These are phyloP conservation scores for Montipora capitata DNA, from an alignment of 92 coral and sea anemone species.

Conservation along the genomic window DNA sequence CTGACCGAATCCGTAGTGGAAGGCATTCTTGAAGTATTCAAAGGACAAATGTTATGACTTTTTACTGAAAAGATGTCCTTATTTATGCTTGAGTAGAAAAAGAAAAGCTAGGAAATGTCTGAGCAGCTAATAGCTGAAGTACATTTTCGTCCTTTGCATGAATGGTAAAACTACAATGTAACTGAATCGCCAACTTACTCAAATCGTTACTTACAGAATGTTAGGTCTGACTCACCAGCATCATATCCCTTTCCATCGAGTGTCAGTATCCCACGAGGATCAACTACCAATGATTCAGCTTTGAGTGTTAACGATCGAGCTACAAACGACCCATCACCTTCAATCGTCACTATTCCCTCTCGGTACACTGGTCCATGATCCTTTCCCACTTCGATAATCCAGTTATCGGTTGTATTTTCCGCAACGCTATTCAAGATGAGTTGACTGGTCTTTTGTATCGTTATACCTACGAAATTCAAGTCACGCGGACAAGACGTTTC, in stretches of 20 bases:
- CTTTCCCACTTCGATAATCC: constrained; percentile 78
- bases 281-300: constrained; percentile 86
- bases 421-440: constrained; percentile 76
- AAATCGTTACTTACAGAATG: not conserved
- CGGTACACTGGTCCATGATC: constrained; percentile 92
- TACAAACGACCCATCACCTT: constrained; percentile 88
- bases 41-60: too few species aligned
- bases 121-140: too few species aligned
- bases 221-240: constrained; percentile 77
- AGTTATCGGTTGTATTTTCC: constrained; percentile 82
- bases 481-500: constrained; percentile 81
- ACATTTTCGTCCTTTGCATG: not conserved
- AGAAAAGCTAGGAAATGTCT: too few species aligned
- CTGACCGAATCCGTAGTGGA: too few species aligned
- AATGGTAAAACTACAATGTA: too few species aligned
- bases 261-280: constrained; percentile 79
- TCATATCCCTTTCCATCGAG: constrained; percentile 86
- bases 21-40: too few species aligned
- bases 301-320: constrained; percentile 78
- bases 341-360: constrained; percentile 91
- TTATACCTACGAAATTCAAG: constrained; percentile 94
- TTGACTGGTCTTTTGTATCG: constrained; percentile 93
- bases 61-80: too few species aligned
- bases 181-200: not conserved
- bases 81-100: too few species aligned